These are phyloP conservation scores for Ammodytes dubius DNA, from an alignment of 2,113 vertebrate species.

Conservation along the genomic window DNA sequence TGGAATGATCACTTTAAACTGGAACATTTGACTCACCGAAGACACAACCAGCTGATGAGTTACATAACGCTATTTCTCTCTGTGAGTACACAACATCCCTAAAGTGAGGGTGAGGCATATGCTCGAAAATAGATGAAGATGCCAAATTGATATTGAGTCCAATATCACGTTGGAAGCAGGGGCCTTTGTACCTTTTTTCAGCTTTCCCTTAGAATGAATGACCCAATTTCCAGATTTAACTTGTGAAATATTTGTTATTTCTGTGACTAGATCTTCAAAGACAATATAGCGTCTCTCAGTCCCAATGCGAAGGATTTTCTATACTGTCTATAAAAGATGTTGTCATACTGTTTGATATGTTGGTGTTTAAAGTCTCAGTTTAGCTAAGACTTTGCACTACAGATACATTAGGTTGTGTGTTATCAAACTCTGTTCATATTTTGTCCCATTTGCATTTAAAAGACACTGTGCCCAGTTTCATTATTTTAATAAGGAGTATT, in stretches of 20 bases:
- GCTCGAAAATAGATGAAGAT: constrained; percentile 55
- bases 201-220: constrained; percentile 46
- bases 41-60: constrained; percentile 37
- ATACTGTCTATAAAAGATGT: constrained; percentile 14
- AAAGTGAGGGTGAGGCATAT: constrained; percentile 15
- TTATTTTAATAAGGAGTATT: neutral
- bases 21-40: neutral
- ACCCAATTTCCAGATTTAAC: constrained; percentile 70
- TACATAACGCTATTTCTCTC: constrained; percentile 11
- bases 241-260: constrained; percentile 60
- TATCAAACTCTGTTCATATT: constrained; percentile 13
- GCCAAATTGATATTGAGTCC: constrained; percentile 44
- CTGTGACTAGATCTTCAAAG: constrained; percentile 51
- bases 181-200: constrained; percentile 43
- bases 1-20: neutral
- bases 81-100: constrained; percentile 16
- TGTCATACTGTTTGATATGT: constrained; percentile 41
- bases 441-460: constrained; percentile 6
- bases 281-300: constrained; percentile 19
- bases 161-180: constrained; percentile 30
- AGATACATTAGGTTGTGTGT: constrained; percentile 10
- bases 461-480: neutral
- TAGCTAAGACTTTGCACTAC: neutral
- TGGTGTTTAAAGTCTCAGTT: constrained; percentile 20
- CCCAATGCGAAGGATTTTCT: constrained; percentile 13